Percentiles rank a stretch among this genome's conserved stretches.
Conservation (phyloP, 2,888 invertebrate genomes). For the Proisotoma minuta region DNA sequence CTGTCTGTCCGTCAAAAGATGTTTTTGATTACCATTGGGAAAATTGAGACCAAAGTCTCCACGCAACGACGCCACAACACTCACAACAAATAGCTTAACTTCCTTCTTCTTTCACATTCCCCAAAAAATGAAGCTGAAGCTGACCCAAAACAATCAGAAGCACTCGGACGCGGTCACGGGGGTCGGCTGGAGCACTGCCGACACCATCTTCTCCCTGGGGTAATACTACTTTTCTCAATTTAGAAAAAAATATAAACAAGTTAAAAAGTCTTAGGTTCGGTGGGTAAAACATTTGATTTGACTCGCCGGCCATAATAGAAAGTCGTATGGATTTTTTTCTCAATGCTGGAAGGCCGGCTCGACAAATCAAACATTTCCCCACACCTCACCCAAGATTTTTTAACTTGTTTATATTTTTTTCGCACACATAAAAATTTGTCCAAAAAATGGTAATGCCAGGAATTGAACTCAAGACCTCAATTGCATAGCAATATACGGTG, state of each 20-base stretch:
- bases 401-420: too few species aligned
- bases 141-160: conserved; percentile 69
- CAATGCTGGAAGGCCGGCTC: too few species aligned
- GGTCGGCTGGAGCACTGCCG: conserved; percentile 87
- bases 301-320: neutral
- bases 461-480: too few species aligned
- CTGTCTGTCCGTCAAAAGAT: too few species aligned
- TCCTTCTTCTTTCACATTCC: neutral
- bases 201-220: conserved; percentile 90
- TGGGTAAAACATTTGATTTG: too few species aligned
- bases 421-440: neutral
- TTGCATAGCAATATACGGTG: too few species aligned
- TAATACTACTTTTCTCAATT: conserved; percentile 53
- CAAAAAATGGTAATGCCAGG: neutral
- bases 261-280: too few species aligned
- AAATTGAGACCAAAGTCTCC: too few species aligned
- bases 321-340: neutral
- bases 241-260: too few species aligned
- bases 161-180: conserved; percentile 78
- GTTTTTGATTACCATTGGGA: neutral
- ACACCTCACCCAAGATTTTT: too few species aligned
- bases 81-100: neutral
- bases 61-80: neutral
- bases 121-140: conserved; percentile 72
- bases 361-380: too few species aligned